Evolutionary conservation across 1,140 invertebrate genomes (phyloP).

Genomic region (Aplysia californica): DNA sequence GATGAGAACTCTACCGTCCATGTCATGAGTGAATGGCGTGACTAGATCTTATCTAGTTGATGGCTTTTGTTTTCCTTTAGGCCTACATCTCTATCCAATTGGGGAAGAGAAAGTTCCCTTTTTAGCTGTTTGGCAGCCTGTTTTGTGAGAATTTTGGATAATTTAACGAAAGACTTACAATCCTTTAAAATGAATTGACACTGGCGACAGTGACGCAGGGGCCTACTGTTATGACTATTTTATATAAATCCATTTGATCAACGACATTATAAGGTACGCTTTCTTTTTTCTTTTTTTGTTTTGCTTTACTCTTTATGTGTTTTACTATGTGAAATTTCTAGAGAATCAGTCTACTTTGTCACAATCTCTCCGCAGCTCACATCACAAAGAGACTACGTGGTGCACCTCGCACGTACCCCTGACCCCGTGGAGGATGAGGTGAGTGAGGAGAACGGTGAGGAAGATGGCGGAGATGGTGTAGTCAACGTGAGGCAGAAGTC

Average conservation of each 20-base stretch:
- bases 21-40: too few species aligned
- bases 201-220: not conserved
- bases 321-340: too few species aligned
- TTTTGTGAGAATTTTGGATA: too few species aligned
- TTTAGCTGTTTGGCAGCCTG: too few species aligned
- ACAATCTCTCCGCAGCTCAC: slow-evolving; percentile 72
- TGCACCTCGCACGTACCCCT: slow-evolving; percentile 79
- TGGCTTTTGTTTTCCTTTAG: too few species aligned
- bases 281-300: too few species aligned
- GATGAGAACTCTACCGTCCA: too few species aligned
- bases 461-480: slow-evolving; percentile 38
- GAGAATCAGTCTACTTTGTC: not conserved
- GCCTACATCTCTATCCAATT: too few species aligned
- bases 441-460: slow-evolving; percentile 56
- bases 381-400: slow-evolving; percentile 76
- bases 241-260: not conserved
- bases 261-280: not conserved
- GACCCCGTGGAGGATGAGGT: slow-evolving; percentile 70
- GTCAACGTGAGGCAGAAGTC: slow-evolving; percentile 35
- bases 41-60: too few species aligned
- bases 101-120: too few species aligned
- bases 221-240: not conserved
- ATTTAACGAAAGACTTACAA: too few species aligned
- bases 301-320: too few species aligned
- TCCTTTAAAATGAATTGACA: not conserved